A percentile compares a stretch with the other conserved stretches of the same genome.
phyloP scores from a whole-genome alignment of 2,888 invertebrate species.

The Aphrophora alni region DNA sequence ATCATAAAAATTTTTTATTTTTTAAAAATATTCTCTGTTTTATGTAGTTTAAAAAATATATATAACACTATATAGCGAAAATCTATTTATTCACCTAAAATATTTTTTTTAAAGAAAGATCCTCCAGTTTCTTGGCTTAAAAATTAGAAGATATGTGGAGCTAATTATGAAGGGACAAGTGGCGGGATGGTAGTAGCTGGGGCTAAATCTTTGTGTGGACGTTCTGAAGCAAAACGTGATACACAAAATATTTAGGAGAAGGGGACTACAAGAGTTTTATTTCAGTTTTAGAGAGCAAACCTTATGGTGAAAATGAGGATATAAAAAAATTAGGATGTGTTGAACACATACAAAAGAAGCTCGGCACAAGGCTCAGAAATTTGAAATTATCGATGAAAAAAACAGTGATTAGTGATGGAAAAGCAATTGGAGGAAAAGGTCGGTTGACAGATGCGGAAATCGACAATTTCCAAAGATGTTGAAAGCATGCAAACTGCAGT shows the following conservation, averaged over 20 bases:
- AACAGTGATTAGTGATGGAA: slow-evolving; percentile 23
- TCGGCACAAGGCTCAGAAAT: slow-evolving; percentile 39
- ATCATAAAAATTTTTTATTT: background rate
- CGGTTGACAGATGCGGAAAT: slow-evolving; percentile 48
- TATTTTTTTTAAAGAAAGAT: slow-evolving; percentile 14
- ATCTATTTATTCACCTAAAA: background rate
- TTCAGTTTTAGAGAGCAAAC: slow-evolving; percentile 28
- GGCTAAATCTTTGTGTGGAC: slow-evolving; percentile 35
- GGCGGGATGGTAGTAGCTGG: slow-evolving; percentile 45
- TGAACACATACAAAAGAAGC: slow-evolving; percentile 34
- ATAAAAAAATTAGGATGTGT: slow-evolving; percentile 30
- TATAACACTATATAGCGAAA: slow-evolving; percentile 15
- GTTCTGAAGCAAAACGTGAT: slow-evolving; percentile 33
- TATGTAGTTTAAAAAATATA: slow-evolving; percentile 10
- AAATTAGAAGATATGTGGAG: slow-evolving; percentile 29
- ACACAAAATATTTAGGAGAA: slow-evolving; percentile 32
- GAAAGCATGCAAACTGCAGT: slow-evolving; percentile 49
- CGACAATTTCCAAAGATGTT: slow-evolving; percentile 45
- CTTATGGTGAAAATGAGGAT: slow-evolving; percentile 35
- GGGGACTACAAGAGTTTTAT: slow-evolving; percentile 35
- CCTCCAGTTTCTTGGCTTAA: background rate
- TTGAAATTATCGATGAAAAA: slow-evolving; percentile 24
- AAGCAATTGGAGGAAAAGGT: slow-evolving; percentile 43
- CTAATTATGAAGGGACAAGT: slow-evolving; percentile 42
- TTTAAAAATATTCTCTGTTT: slow-evolving; percentile 14